Percentiles rank a stretch among this genome's conserved stretches.
phyloP scores from a whole-genome alignment of 2,888 invertebrate species.

The Synergus gifuensis region DNA sequence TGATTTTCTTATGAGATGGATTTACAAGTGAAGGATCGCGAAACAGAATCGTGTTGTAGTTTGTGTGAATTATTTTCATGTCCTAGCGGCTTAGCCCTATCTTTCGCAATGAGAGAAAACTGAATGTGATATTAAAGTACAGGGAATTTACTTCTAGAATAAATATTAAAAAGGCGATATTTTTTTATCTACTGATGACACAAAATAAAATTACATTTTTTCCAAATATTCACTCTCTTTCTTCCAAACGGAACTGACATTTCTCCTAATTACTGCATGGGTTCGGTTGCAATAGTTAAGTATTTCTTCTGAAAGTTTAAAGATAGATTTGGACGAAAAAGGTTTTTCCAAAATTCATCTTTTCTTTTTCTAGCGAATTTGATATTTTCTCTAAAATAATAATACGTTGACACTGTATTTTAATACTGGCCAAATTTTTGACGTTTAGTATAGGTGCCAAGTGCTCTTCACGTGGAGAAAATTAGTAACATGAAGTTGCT shows the following conservation, averaged over 20 bases:
- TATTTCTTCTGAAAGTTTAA: conserved; percentile 41
- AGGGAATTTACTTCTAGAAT: conserved; percentile 37
- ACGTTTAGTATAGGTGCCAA: not conserved
- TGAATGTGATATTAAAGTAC: conserved; percentile 34
- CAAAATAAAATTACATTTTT: conserved; percentile 60
- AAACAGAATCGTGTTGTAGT: conserved; percentile 7
- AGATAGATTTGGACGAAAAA: conserved; percentile 13
- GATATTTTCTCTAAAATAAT: not conserved
- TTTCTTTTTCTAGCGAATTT: not conserved
- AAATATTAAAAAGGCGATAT: conserved; percentile 49
- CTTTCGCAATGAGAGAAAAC: conserved; percentile 28
- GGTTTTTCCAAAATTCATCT: conserved; percentile 6
- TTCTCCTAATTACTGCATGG: conserved; percentile 54
- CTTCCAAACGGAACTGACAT: conserved; percentile 58
- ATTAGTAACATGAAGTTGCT: not conserved
- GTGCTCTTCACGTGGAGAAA: not conserved
- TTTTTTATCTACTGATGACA: conserved; percentile 62
- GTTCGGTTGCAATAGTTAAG: conserved; percentile 44
- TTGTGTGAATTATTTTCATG: conserved; percentile 16
- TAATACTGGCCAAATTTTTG: not conserved
- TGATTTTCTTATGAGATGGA: conserved; percentile 11
- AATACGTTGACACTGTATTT: no score
- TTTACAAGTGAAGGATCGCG: conserved; percentile 27
- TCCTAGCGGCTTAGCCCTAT: not conserved
- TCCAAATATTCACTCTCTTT: conserved; percentile 63